phyloP scores from a whole-genome alignment of 2,888 invertebrate genomes.

The Drosophila cracens region DNA sequence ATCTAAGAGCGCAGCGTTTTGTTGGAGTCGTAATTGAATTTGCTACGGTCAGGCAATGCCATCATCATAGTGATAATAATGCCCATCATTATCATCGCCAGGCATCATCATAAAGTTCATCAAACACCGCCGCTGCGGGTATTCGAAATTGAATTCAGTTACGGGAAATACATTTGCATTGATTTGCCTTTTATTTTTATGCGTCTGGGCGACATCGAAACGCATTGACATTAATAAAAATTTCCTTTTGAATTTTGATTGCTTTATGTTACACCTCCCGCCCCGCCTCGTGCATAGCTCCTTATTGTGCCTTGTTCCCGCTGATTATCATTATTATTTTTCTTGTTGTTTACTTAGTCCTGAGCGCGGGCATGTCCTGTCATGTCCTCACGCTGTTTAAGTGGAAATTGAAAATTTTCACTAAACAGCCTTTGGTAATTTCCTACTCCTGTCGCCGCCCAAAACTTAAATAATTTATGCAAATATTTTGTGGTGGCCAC shows the following conservation, averaged over 20 bases:
- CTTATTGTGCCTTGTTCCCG: conserved; percentile 50
- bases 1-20: conserved; percentile 55
- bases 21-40: conserved; percentile 73
- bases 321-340: conserved; percentile 71
- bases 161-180: conserved; percentile 81
- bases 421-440: conserved; percentile 61
- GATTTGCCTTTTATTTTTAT: conserved; percentile 77
- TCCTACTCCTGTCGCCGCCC: conserved; percentile 47
- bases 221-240: conserved; percentile 81
- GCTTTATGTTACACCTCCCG: conserved; percentile 59
- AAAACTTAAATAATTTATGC: conserved; percentile 71
- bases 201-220: conserved; percentile 65
- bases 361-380: conserved; percentile 38
- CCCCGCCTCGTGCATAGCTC: conserved; percentile 17
- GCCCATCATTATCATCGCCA: conserved; percentile 11
- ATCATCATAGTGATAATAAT: conserved; percentile 25
- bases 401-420: conserved; percentile 77
- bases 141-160: conserved; percentile 77
- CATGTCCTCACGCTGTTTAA: conserved; percentile 41
- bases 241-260: conserved; percentile 82
- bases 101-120: conserved; percentile 40
- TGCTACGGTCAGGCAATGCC: conserved; percentile 71
- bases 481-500: conserved; percentile 68
- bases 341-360: conserved; percentile 68
- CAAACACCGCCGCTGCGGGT: conserved; percentile 52